Conservation (phyloP, 1,140 invertebrate species). For the Acromyrmex echinatior region DNA sequence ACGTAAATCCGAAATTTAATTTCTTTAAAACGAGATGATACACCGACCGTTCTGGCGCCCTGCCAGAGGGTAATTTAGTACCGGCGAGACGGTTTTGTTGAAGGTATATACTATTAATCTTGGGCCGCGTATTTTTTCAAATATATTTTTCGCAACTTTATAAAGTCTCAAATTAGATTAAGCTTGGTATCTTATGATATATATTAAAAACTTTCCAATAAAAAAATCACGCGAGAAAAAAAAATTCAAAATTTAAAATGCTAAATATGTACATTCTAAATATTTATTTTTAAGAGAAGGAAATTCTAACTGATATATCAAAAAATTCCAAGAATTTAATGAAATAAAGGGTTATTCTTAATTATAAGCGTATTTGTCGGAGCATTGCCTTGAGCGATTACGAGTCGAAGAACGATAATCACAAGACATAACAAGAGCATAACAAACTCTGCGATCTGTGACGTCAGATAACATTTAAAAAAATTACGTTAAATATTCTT, state of each 20-base stretch:
- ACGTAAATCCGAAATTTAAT: slow-evolving; percentile 42
- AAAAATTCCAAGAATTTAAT: neutral
- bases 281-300: neutral
- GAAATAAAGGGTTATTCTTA: neutral
- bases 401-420: slow-evolving; percentile 33
- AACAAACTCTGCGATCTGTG: slow-evolving; percentile 12
- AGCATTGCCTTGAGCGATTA: neutral
- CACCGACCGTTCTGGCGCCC: slow-evolving; percentile 1
- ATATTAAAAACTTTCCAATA: neutral
- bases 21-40: slow-evolving; percentile 42
- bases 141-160: slow-evolving; percentile 20
- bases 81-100: slow-evolving; percentile 20
- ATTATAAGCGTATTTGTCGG: neutral
- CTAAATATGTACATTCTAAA: neutral
- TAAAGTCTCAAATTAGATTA: neutral
- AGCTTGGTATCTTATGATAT: neutral
- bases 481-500: slow-evolving; percentile 16
- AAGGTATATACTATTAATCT: slow-evolving; percentile 32
- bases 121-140: neutral
- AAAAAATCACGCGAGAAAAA: neutral
- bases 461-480: neutral
- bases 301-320: neutral
- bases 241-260: neutral
- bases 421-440: neutral
- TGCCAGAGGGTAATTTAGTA: slow-evolving; percentile 34